Percentiles rank a stretch among this genome's conserved stretches.
These are phyloP conservation scores for Hypothenemus hampei DNA, from an alignment of 1,140 invertebrate species.

Conservation along the genomic window DNA sequence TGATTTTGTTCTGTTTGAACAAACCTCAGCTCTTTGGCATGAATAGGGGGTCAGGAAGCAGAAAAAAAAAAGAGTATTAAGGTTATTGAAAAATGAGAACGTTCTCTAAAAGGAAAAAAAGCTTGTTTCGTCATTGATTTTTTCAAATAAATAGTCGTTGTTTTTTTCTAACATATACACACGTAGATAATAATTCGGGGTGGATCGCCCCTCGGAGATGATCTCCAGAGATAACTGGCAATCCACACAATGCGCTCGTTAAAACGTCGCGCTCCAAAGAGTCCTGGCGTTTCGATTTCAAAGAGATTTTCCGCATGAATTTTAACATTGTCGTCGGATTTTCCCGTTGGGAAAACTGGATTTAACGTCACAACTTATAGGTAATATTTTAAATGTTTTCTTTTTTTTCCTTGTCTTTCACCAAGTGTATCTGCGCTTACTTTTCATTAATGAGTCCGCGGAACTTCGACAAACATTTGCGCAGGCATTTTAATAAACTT, in stretches of 20 bases:
- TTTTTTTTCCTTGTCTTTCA: too few species aligned
- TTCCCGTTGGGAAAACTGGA: slow-evolving; percentile 35
- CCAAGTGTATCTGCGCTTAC: too few species aligned
- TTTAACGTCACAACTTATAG: too few species aligned
- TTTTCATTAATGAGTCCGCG: background rate
- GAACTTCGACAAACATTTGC: background rate
- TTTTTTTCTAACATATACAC: background rate
- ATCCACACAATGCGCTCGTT: slow-evolving; percentile 22
- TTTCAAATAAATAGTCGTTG: background rate
- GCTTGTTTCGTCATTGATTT: too few species aligned
- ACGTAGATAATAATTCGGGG: background rate
- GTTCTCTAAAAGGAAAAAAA: background rate
- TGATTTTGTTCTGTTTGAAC: slow-evolving; percentile 28
- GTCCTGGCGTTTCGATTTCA: slow-evolving; percentile 25
- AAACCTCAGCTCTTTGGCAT: too few species aligned
- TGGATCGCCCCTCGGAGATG: background rate
- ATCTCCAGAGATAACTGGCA: slow-evolving; percentile 1
- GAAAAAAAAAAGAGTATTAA: slow-evolving; percentile 12
- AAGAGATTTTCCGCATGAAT: slow-evolving; percentile 39
- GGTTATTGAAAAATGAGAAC: slow-evolving; percentile 15
- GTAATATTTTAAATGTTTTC: too few species aligned
- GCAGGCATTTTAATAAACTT: slow-evolving; percentile 7
- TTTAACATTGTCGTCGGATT: slow-evolving; percentile 33
- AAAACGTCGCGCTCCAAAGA: slow-evolving; percentile 20
- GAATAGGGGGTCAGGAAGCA: too few species aligned